phyloP scores from a whole-genome alignment of 2,113 vertebrate species.

The Rhinopomastus cyanomelas region DNA sequence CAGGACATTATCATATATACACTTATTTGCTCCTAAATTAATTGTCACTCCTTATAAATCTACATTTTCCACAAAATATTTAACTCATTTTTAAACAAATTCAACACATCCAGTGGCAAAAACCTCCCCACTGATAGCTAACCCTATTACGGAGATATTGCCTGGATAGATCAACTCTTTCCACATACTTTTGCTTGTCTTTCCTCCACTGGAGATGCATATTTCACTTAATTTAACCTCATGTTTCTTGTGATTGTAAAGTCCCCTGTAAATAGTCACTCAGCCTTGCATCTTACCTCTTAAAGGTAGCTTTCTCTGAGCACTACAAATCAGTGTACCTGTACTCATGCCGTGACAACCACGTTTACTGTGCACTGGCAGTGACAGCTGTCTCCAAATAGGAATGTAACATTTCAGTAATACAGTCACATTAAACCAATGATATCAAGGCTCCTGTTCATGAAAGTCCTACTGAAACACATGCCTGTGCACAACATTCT shows the following conservation, averaged over 20 bases:
- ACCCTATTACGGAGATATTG: neutral
- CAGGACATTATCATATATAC: neutral
- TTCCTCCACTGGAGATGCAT: neutral
- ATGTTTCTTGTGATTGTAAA: too few species aligned
- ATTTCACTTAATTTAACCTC: slow-evolving; percentile 2
- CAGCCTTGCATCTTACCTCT: neutral
- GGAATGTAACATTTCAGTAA: neutral
- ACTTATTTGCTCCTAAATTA: neutral
- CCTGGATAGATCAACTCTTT: neutral
- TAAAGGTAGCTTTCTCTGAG: neutral
- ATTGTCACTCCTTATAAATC: neutral
- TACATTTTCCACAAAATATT: neutral
- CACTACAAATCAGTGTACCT: neutral
- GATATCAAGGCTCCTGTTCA: neutral
- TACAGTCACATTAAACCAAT: neutral
- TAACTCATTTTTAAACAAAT: neutral
- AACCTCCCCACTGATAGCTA: neutral
- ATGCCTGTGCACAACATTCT: neutral
- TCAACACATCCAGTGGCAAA: neutral
- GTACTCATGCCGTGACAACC: neutral
- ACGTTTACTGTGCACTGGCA: neutral
- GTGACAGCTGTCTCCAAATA: neutral
- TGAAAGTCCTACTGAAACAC: neutral
- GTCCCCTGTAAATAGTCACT: too few species aligned
- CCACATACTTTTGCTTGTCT: neutral